phyloP scores from a whole-genome alignment of 2,888 invertebrate genomes.

The Neoitamus cyanurus region DNA sequence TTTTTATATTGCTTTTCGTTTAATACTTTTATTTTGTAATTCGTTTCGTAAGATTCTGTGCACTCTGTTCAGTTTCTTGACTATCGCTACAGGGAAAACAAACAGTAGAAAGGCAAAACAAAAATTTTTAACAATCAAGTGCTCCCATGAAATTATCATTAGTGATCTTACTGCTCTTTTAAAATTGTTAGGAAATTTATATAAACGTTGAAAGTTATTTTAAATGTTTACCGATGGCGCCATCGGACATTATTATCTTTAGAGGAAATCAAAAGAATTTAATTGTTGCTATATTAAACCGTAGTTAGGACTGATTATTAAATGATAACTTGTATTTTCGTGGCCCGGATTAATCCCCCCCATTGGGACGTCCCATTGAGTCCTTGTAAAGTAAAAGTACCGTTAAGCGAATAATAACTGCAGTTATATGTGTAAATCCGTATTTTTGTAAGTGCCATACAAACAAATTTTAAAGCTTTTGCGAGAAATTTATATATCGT shows the following conservation, averaged over 20 bases:
- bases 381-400: constrained; percentile 3
- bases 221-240: background rate
- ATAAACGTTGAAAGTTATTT: background rate
- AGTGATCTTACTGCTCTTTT: background rate
- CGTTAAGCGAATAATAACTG: constrained; percentile 40
- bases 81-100: background rate
- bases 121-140: background rate
- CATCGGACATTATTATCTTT: background rate
- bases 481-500: constrained; percentile 28
- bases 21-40: background rate
- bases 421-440: constrained; percentile 45
- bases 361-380: background rate
- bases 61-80: background rate
- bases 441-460: constrained; percentile 51
- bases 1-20: constrained; percentile 6
- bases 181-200: background rate
- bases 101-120: too few relatives aligned
- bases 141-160: background rate
- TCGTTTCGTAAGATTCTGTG: background rate
- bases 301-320: constrained; percentile 4
- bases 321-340: constrained; percentile 10
- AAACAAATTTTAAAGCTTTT: constrained; percentile 52
- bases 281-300: background rate
- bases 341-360: background rate
- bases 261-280: background rate